phyloP scores from a whole-genome alignment of 2,888 invertebrate species.

The Calameuta filiformis region DNA sequence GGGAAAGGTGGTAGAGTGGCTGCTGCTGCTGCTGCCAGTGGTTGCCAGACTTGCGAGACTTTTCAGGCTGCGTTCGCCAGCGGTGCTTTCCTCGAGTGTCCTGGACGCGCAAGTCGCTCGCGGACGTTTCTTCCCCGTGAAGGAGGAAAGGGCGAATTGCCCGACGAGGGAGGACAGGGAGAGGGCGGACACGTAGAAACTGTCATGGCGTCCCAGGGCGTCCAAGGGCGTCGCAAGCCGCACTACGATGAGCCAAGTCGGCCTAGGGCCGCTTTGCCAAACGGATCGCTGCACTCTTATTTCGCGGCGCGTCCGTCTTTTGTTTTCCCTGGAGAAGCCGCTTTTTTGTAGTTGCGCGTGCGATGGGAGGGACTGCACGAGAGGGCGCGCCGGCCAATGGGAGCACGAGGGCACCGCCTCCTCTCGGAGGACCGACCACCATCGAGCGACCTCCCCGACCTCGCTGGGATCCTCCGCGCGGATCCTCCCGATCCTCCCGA shows the following conservation, averaged over 20 bases:
- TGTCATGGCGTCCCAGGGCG: slow-evolving; percentile 2
- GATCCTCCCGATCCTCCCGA: slow-evolving; percentile 29
- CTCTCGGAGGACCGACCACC: slow-evolving; percentile 35
- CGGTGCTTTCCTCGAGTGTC: neutral
- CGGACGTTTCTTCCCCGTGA: neutral
- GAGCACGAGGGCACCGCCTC: slow-evolving; percentile 45
- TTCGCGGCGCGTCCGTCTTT: slow-evolving; percentile 14
- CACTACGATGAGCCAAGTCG: neutral
- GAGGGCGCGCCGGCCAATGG: slow-evolving; percentile 48
- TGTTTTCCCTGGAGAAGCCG: slow-evolving; percentile 26
- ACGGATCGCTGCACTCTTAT: slow-evolving; percentile 6
- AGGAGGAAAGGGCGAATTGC: neutral
- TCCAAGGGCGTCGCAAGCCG: neutral
- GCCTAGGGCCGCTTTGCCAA: neutral
- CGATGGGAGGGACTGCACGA: slow-evolving; percentile 54
- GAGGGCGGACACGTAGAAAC: slow-evolving; percentile 1
- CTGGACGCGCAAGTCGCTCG: neutral
- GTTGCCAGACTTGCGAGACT: neutral
- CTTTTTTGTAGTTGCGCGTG: slow-evolving; percentile 42
- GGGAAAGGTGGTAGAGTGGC: neutral
- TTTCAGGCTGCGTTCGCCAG: neutral
- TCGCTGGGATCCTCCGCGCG: neutral
- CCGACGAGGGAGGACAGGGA: neutral
- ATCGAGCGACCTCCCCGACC: slow-evolving; percentile 7
- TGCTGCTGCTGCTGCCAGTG: neutral